Evolutionary conservation across 2,797 vertebrate genomes (phyloP).

Genomic region (Poliocrania exsul): DNA sequence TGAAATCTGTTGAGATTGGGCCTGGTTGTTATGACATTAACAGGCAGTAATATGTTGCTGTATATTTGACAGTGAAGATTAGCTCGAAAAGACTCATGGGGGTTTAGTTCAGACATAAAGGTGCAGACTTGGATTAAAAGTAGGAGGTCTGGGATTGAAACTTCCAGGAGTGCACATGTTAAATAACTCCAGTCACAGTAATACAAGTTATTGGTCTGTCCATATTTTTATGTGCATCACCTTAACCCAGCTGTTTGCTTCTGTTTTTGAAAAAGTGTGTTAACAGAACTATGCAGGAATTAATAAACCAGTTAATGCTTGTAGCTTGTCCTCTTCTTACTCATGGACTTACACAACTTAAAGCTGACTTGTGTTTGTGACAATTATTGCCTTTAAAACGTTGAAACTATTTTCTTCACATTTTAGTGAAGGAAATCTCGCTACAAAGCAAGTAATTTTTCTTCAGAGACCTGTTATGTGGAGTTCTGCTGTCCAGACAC

Average conservation of each 20-base stretch:
- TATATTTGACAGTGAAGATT: background rate
- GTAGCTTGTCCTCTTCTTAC: background rate
- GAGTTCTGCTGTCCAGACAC: slow-evolving; percentile 61
- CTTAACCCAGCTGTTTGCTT: background rate
- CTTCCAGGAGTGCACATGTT: background rate
- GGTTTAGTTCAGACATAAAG: background rate
- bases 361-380: background rate
- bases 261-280: background rate
- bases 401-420: slow-evolving; percentile 8
- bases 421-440: slow-evolving; percentile 92
- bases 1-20: background rate
- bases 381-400: background rate
- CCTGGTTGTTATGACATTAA: background rate
- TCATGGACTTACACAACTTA: background rate
- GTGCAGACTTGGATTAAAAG: background rate
- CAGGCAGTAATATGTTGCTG: background rate
- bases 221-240: background rate
- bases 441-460: slow-evolving; percentile 95
- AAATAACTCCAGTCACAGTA: background rate
- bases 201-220: background rate
- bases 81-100: background rate
- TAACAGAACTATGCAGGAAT: background rate
- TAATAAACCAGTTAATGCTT: background rate
- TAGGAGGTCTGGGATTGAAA: background rate
- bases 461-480: slow-evolving; percentile 88